Percentiles rank a stretch among this genome's conserved stretches.
phyloP scores from a whole-genome alignment of 2,113 vertebrate genomes.

The Pollimyrus isidori region DNA sequence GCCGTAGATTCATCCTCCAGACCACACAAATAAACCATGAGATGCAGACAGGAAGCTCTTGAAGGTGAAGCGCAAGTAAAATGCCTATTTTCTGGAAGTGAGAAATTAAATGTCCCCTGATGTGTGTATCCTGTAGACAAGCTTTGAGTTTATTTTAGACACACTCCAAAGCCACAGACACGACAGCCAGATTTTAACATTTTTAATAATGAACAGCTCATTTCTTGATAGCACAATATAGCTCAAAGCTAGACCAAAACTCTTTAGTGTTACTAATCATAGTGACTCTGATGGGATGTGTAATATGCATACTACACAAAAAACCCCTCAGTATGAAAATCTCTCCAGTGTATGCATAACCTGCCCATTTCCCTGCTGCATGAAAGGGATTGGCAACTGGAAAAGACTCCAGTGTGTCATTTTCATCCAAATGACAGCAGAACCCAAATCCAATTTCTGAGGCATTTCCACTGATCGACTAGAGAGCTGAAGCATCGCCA shows the following conservation, averaged over 20 bases:
- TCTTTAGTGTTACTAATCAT: background rate
- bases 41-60: constrained; percentile 1
- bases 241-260: background rate
- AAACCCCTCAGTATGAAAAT: background rate
- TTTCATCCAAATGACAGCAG: background rate
- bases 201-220: background rate
- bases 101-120: constrained; percentile 6
- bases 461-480: background rate
- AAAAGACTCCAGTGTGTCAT: background rate
- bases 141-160: background rate
- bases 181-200: background rate
- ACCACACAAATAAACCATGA: constrained; percentile 6
- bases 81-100: background rate
- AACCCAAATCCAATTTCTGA: background rate
- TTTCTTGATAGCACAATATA: background rate
- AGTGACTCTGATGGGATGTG: background rate
- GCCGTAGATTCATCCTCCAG: background rate
- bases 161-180: background rate
- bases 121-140: background rate
- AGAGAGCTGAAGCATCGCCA: background rate
- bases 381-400: background rate
- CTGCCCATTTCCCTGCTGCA: background rate
- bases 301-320: background rate
- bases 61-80: background rate
- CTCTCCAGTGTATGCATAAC: background rate